phyloP scores from a whole-genome alignment of 1,140 invertebrate genomes.

The Drosophila rhopaloa region DNA sequence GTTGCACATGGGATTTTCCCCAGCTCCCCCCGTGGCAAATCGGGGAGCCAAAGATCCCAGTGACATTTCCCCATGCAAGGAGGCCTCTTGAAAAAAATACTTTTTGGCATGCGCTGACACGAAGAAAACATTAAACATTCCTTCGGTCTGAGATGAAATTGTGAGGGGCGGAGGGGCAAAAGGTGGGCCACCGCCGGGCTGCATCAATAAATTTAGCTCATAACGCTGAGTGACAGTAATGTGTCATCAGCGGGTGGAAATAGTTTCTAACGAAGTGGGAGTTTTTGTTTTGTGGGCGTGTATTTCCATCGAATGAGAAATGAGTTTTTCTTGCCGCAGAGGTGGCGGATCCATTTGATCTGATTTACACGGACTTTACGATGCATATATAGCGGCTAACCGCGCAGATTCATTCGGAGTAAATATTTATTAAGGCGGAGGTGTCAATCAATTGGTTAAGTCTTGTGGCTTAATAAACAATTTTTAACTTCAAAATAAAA shows the following conservation, averaged over 20 bases:
- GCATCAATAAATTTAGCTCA: conserved; percentile 80
- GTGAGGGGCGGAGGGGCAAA: neutral
- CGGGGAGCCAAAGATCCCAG: conserved; percentile 42
- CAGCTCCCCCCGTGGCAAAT: conserved; percentile 19
- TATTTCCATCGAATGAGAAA: conserved; percentile 42
- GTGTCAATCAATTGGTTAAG: conserved; percentile 9
- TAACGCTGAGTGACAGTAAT: conserved; percentile 78
- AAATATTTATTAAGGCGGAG: conserved; percentile 21
- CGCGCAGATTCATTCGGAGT: conserved; percentile 5
- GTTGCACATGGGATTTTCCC: conserved; percentile 21
- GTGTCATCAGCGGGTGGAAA: conserved; percentile 74
- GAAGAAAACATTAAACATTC: conserved; percentile 62
- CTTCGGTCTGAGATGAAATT: conserved; percentile 18
- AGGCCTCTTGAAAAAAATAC: conserved; percentile 49
- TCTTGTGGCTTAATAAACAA: too few relatives aligned
- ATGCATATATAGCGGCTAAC: conserved; percentile 19
- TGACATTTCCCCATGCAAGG: conserved; percentile 55
- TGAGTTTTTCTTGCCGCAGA: conserved; percentile 28
- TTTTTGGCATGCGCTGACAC: conserved; percentile 72
- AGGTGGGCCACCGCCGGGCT: conserved; percentile 14
- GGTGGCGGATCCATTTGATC: conserved; percentile 44
- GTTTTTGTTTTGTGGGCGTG: conserved; percentile 20
- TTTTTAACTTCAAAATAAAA: too few relatives aligned
- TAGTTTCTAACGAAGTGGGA: conserved; percentile 70
- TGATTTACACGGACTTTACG: conserved; percentile 28